Evolutionary conservation across 2,797 vertebrate species (phyloP).

Genomic region (Hirundo rustica): DNA sequence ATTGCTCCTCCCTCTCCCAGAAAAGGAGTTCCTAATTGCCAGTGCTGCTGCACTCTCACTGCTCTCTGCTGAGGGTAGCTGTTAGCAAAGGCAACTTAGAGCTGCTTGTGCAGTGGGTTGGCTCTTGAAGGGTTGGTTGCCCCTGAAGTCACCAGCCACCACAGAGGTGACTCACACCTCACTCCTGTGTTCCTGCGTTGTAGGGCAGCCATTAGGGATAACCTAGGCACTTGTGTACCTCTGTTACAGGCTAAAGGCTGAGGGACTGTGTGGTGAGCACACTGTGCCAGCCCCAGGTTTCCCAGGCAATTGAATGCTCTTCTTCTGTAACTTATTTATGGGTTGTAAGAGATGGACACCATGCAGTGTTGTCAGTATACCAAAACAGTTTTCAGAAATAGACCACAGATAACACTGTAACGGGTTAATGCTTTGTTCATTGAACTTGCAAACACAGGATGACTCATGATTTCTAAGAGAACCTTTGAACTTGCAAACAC

Average conservation of each 20-base stretch:
- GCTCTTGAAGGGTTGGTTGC: neutral
- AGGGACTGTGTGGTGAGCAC: fast-evolving
- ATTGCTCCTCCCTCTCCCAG: neutral
- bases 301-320: neutral
- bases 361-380: neutral
- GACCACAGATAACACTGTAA: neutral
- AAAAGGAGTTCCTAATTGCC: neutral
- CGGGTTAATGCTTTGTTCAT: too few species aligned
- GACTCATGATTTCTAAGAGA: too few species aligned
- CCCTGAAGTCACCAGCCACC: neutral
- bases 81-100: neutral
- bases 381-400: neutral
- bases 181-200: neutral
- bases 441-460: too few species aligned
- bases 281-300: neutral
- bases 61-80: neutral
- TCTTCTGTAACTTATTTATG: neutral
- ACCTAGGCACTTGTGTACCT: neutral
- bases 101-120: neutral
- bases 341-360: neutral
- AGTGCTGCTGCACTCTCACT: neutral
- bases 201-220: neutral
- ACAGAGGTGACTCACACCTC: neutral
- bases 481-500: too few species aligned
- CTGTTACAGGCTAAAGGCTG: neutral